phyloP scores from a whole-genome alignment of 2,113 vertebrate species.

The Condylura cristata region DNA sequence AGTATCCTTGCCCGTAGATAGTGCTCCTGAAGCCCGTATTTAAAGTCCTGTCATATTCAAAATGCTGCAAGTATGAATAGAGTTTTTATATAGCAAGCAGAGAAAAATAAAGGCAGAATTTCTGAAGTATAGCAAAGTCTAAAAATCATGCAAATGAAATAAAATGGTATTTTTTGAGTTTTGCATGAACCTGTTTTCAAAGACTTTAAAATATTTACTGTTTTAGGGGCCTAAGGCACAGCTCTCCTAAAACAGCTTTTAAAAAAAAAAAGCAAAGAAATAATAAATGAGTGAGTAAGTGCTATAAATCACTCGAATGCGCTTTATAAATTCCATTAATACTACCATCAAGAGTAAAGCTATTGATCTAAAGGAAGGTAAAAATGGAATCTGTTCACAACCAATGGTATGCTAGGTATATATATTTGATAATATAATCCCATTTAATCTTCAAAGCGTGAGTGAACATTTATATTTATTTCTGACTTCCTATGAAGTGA shows the following conservation, averaged over 20 bases:
- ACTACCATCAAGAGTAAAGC: neutral
- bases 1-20: neutral
- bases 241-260: neutral
- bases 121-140: neutral
- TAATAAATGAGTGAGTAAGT: neutral
- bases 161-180: neutral
- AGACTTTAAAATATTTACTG: slow-evolving; percentile 34
- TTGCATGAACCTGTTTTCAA: neutral
- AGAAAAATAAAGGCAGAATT: neutral
- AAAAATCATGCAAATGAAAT: neutral
- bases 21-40: neutral
- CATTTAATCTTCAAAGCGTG: neutral
- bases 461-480: neutral
- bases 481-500: neutral
- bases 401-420: neutral
- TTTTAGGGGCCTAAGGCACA: neutral
- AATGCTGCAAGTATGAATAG: neutral
- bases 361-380: neutral
- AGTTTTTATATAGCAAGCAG: neutral
- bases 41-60: slow-evolving; percentile 1
- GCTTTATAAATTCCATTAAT: slow-evolving; percentile 14
- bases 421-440: neutral
- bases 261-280: neutral
- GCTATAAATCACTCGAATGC: neutral
- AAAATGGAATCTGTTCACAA: neutral